Percentiles rank a stretch among this genome's conserved stretches.
Conservation (phyloP, 2,797 vertebrate genomes). For the Danio jaintianensis region DNA sequence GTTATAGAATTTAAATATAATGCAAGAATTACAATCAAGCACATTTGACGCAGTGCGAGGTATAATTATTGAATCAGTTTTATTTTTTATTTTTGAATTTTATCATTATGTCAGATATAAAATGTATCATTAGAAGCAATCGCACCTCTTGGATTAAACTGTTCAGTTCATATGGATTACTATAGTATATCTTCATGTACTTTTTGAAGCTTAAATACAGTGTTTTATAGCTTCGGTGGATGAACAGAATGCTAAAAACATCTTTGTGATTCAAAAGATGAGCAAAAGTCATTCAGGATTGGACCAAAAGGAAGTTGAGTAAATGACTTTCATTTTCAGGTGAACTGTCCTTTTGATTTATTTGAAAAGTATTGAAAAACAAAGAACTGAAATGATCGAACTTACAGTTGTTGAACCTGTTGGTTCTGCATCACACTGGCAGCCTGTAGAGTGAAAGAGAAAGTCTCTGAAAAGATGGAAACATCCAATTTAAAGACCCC, state of each 20-base stretch:
- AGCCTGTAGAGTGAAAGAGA: slow-evolving; percentile 80
- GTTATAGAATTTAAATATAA: too few species aligned
- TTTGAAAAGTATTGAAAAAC: background rate
- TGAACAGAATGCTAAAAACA: background rate
- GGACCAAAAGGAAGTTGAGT: too few species aligned
- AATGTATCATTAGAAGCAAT: background rate
- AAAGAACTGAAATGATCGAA: slow-evolving; percentile 42
- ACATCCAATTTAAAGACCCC: background rate
- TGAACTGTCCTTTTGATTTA: background rate
- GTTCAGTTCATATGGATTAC: background rate
- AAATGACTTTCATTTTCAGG: background rate
- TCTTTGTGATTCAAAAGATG: background rate
- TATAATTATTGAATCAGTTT: too few species aligned
- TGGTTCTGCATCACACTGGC: slow-evolving; percentile 99
- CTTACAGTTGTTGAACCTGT: slow-evolving; percentile 97
- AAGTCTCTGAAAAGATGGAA: background rate
- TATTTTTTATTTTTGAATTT: too few species aligned
- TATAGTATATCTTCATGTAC: background rate
- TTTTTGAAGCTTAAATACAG: background rate
- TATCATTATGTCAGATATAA: too few species aligned
- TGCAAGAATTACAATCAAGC: too few species aligned
- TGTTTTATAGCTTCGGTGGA: background rate
- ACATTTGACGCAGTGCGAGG: too few species aligned
- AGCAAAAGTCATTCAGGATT: too few species aligned
- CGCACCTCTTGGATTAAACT: background rate